A percentile compares a stretch with the other conserved stretches of the same genome.
Conservation (phyloP, 2,888 invertebrate species). For the Tineola bisselliella region DNA sequence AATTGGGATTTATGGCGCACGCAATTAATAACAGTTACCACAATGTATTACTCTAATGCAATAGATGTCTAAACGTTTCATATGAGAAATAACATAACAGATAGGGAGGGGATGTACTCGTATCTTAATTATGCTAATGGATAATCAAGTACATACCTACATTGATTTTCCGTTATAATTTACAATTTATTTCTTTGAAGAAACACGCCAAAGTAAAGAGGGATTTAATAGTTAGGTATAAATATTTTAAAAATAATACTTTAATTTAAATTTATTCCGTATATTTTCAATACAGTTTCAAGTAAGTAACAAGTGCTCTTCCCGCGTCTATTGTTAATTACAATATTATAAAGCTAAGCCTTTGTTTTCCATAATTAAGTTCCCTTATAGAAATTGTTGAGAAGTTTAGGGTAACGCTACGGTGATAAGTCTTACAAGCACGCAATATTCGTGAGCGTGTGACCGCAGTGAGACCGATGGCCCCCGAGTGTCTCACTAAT, state of each 20-base stretch:
- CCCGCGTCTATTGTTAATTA: background rate
- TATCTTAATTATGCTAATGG: slow-evolving; percentile 64
- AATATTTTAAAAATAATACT: too few species aligned
- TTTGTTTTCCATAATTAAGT: slow-evolving; percentile 1
- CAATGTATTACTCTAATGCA: slow-evolving; percentile 46
- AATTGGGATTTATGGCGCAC: slow-evolving; percentile 33
- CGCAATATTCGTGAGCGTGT: slow-evolving; percentile 33
- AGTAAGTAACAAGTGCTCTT: too few species aligned
- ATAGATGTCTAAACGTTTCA: slow-evolving; percentile 37
- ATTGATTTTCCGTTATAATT: background rate
- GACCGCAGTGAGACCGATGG: slow-evolving; percentile 39
- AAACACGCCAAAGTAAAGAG: background rate
- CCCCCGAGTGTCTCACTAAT: slow-evolving; percentile 37
- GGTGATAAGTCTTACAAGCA: slow-evolving; percentile 1
- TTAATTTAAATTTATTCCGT: too few species aligned
- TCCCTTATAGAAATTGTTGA: background rate
- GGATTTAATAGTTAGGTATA: too few species aligned
- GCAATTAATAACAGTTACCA: slow-evolving; percentile 58
- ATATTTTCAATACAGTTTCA: too few species aligned
- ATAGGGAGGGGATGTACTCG: slow-evolving; percentile 56
- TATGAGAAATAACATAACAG: slow-evolving; percentile 47
- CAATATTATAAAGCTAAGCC: background rate
- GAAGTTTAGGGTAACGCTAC: background rate
- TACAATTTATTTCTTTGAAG: background rate
- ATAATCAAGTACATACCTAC: slow-evolving; percentile 19